Evolutionary conservation across 2,113 vertebrate species (phyloP), one percentile per base, ranked within the genome.

Genomic region (Lepisosteus osseus): DNA sequence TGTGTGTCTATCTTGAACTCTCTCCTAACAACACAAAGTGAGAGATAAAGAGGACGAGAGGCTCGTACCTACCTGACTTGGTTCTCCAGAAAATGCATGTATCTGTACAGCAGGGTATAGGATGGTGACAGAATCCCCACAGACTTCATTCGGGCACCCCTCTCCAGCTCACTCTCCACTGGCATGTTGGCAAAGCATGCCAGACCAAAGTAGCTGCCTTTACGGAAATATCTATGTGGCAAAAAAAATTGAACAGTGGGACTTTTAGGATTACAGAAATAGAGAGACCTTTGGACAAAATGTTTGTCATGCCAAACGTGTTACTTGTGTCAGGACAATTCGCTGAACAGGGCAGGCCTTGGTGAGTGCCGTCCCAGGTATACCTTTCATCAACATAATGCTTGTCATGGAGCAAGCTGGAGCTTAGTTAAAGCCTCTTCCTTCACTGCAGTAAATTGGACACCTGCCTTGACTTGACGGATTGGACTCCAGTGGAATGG

Each of bases 71-170:
- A 97, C 97, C 95, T 92, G 83, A 99, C 97, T 90, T 99, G 97
- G 81, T 98, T 99, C 91, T 99, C 97, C 87, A 99, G 81, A 87
- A 99, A 99, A 87, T 97, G 95, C 97, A 99, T 99, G 86, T 99
- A 97, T 51, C 96, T 93, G 76, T 99, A 99, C 0, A 99, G 93
- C 75, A 99, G 86, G 0, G 97, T 99, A 83, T 99, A 99, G 65
- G 96, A 99, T 0, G 96, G 96, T 9, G 95, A 98, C 44, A 99
- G 93, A 71, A 99, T 95, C 56, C 97, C 97, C 82, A 99, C 97
- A 0, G 97, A 99, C 85, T 99, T 99, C 97, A 99, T 99, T 56
- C 96, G 91, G 0, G 97, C 97, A 0, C 97, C 97, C 2, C 97
- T 91, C 80, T 99, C 97, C 77, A 97, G 82, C 85, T 97, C 95